Percentiles rank a stretch among this genome's conserved stretches.
phyloP scores from a whole-genome alignment of 2,113 vertebrate species.

The Planiliza haematocheilus region DNA sequence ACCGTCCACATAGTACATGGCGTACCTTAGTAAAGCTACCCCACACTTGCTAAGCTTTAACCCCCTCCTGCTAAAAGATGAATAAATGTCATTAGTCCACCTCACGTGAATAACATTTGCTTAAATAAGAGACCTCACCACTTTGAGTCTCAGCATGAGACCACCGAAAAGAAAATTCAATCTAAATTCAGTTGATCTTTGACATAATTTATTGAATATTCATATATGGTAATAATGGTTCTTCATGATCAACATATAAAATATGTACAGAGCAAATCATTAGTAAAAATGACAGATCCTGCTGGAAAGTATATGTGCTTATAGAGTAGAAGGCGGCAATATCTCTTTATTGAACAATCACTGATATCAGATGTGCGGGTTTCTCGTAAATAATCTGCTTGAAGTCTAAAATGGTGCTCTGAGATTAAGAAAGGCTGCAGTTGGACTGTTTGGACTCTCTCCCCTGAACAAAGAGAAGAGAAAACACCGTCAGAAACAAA shows the following conservation, averaged over 20 bases:
- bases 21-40: too few species aligned
- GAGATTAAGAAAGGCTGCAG: slow-evolving; percentile 81
- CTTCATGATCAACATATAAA: slow-evolving; percentile 80
- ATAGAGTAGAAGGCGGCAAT: slow-evolving; percentile 62
- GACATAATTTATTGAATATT: slow-evolving; percentile 86
- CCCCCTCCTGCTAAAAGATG: not conserved
- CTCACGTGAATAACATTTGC: not conserved
- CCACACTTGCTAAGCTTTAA: not conserved
- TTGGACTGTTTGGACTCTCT: slow-evolving; percentile 80
- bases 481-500: slow-evolving; percentile 34
- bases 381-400: slow-evolving; percentile 41
- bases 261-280: slow-evolving; percentile 81
- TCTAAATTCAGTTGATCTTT: slow-evolving; percentile 43
- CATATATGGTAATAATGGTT: slow-evolving; percentile 69
- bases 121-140: not conserved
- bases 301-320: slow-evolving; percentile 74
- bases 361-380: slow-evolving; percentile 54
- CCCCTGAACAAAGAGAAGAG: slow-evolving; percentile 63
- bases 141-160: not conserved
- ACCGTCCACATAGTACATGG: not conserved
- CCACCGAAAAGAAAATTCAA: not conserved
- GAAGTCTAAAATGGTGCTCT: slow-evolving; percentile 23
- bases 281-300: slow-evolving; percentile 70
- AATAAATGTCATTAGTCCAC: not conserved
- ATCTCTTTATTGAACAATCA: slow-evolving; percentile 61